Evolutionary conservation across 2,797 vertebrate species (phyloP), one percentile per base, ranked within the genome.

Genomic region (Calcarius lapponicus): DNA sequence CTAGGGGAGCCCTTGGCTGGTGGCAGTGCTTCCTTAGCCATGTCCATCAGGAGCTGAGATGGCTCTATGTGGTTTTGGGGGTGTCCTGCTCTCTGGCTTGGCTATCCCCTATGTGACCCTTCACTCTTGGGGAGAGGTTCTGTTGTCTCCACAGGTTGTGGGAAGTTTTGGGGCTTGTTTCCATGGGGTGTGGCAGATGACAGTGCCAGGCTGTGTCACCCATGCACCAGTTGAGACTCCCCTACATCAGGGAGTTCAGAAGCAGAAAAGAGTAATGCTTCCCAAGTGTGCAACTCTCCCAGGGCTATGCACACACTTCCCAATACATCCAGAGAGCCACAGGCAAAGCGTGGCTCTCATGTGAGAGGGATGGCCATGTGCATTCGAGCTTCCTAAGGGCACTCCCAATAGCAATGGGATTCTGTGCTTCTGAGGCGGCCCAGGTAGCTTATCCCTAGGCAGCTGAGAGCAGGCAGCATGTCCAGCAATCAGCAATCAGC

Each of bases 41-140:
- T 7, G 14, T 13, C 34, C 51, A 50, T 29, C 32, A 66, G 51
- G 31, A 76, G 26, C 28, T 26, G 32, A 6, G 34, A 22, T 11
- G 65, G 6, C 7, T 0, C 0, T 17, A 5, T 11, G 40, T n/a
- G 45, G 12, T 38, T 50, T 51, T 1, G 1, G 20, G 19, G 13
- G 4, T 62, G 20, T 42, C 24, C 47, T 50, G 42, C 16, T 51
- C 29, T 60, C 34, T 45, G 32, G 8, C 38, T 51, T 0, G 0
- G 13, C 32, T 62, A 11, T 42, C 24, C 11, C 2, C 6, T 28
- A 0, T 15, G 11, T 4, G 2, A 32, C n/a, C 28, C 9, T 69
- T 45, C 21, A 13, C 17, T 86, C 43, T 38, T 38, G 11, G 10
- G 19, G 21, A 75, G 11, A 19, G 15, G 22, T 17, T 34, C n/a